These are phyloP conservation scores for Samia ricini DNA, from an alignment of 1,140 invertebrate genomes.

Conservation along the genomic window DNA sequence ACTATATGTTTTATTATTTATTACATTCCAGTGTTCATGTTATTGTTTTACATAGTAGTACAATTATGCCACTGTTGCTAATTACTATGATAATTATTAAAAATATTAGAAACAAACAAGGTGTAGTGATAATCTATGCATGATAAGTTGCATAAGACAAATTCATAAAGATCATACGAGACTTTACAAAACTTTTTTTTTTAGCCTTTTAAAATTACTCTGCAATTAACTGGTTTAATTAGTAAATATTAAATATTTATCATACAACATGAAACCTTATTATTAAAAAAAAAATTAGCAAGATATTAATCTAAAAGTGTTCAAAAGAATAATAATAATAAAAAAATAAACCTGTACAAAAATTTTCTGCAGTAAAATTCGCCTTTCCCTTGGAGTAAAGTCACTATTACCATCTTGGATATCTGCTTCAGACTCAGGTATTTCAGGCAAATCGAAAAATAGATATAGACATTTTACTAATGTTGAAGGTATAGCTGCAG, in stretches of 20 bases:
- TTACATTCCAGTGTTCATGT: neutral
- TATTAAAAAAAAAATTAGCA: too few species aligned
- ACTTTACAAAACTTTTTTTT: too few species aligned
- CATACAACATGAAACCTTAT: too few species aligned
- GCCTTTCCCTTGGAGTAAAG: constrained; percentile 93
- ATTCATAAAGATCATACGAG: neutral
- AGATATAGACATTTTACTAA: constrained; percentile 99
- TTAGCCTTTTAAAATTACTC: too few species aligned
- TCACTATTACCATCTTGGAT: constrained; percentile 86
- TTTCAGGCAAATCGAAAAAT: constrained; percentile 97
- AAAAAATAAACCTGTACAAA: constrained; percentile 89
- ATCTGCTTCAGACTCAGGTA: constrained; percentile 89
- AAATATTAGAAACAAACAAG: neutral
- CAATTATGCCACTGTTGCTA: neutral
- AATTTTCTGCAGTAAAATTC: constrained; percentile 96
- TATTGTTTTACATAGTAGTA: neutral
- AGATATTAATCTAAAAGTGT: too few species aligned
- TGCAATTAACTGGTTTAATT: too few species aligned
- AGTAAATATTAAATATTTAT: too few species aligned
- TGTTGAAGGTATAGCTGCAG: constrained; percentile 96
- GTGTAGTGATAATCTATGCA: too few species aligned
- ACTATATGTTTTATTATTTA: neutral
- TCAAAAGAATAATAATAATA: neutral
- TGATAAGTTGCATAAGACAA: too few species aligned
- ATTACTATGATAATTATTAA: neutral